Evolutionary conservation across 2,888 invertebrate genomes (phyloP).

Genomic region (Ophion obscuratus): DNA sequence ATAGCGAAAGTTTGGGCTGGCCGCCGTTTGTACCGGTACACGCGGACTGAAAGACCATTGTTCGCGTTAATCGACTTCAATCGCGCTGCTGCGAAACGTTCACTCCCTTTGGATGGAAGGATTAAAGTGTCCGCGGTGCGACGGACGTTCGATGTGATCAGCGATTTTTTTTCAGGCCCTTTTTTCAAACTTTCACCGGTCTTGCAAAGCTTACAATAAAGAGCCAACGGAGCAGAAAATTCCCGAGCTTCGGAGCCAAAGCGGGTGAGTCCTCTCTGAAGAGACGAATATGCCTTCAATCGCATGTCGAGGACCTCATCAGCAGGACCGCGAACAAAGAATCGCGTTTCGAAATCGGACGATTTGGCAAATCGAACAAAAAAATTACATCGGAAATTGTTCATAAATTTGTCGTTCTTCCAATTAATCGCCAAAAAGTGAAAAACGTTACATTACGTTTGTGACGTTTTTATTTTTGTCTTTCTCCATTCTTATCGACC

Average conservation of each 20-base stretch:
- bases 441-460: no score
- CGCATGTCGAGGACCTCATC: background rate
- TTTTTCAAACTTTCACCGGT: background rate
- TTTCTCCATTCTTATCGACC: no score
- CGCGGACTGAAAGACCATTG: conserved; percentile 19
- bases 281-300: background rate
- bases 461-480: no score
- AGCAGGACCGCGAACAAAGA: background rate
- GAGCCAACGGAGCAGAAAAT: background rate
- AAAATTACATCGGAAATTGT: background rate
- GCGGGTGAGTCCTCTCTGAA: background rate
- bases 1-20: conserved; percentile 39
- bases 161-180: conserved; percentile 5
- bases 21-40: background rate
- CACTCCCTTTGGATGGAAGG: conserved; percentile 6
- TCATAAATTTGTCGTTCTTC: background rate
- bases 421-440: background rate
- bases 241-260: background rate
- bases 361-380: background rate
- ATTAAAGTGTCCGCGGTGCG: conserved; percentile 14
- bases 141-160: conserved; percentile 15
- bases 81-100: conserved; percentile 21
- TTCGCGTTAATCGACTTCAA: conserved; percentile 33
- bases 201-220: background rate
- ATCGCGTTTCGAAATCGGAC: background rate